These are phyloP conservation scores for Tanypteryx hageni DNA, from an alignment of 2,888 invertebrate species.

Conservation along the genomic window DNA sequence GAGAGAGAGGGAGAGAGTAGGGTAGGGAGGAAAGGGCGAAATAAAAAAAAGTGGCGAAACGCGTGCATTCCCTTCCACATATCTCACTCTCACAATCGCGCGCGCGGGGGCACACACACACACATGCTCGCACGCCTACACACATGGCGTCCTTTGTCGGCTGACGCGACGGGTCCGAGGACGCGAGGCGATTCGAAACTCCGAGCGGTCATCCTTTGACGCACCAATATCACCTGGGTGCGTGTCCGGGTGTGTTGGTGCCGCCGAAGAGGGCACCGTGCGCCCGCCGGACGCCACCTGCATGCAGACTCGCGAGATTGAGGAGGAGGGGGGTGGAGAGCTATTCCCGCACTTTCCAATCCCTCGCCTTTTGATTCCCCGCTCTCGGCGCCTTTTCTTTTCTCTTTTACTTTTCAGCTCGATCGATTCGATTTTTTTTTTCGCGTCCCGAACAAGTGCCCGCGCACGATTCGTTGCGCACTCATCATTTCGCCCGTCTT, in stretches of 20 bases:
- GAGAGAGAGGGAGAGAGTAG: not conserved
- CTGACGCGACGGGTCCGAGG: not conserved
- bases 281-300: conserved; percentile 8
- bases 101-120: not conserved
- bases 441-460: not conserved
- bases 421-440: not conserved
- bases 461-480: conserved; percentile 17
- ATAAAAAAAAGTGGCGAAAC: not conserved
- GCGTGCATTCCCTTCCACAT: not conserved
- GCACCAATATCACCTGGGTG: not conserved
- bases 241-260: not conserved
- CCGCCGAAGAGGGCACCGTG: not conserved
- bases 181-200: not conserved
- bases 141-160: conserved; percentile 2
- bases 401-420: not conserved
- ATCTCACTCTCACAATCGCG: not conserved
- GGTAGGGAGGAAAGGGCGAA: not conserved
- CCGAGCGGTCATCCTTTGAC: conserved; percentile 2
- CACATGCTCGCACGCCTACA: not conserved
- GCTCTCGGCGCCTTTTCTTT: too few relatives aligned
- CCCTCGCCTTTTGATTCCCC: not conserved
- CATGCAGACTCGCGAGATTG: not conserved
- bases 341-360: not conserved
- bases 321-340: too few relatives aligned
- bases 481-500: not conserved